Evolutionary conservation across 2,113 vertebrate genomes (phyloP).

Genomic region (Cnemophilus loriae): DNA sequence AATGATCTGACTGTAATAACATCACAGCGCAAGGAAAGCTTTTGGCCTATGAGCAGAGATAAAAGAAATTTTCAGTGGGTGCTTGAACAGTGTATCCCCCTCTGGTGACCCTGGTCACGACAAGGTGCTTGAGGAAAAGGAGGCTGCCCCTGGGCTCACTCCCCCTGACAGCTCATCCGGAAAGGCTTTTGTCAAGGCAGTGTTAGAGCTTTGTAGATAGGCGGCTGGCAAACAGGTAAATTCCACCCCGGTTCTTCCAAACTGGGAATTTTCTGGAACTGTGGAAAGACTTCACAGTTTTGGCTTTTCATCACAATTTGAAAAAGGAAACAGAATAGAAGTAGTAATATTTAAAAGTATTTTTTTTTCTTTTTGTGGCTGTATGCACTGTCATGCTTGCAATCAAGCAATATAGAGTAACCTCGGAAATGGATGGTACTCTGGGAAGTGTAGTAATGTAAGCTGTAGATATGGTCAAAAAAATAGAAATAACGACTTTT

Average conservation of each 20-base stretch:
- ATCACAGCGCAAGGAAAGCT: neutral
- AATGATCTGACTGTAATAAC: neutral
- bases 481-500: neutral
- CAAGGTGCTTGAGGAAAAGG: rapidly evolving
- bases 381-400: neutral
- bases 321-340: neutral
- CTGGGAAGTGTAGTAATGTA: neutral
- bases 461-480: neutral
- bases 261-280: neutral
- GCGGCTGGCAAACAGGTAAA: neutral
- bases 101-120: neutral
- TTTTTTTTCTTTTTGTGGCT: neutral
- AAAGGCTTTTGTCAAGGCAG: neutral
- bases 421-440: neutral
- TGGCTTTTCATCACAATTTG: neutral
- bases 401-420: neutral
- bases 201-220: neutral
- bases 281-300: neutral
- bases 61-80: neutral
- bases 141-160: neutral
- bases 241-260: neutral
- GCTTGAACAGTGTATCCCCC: neutral
- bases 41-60: neutral
- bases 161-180: neutral
- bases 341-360: neutral